Evolutionary conservation across 2,797 vertebrate species (phyloP).

Genomic region (Pempheris klunzingeri): DNA sequence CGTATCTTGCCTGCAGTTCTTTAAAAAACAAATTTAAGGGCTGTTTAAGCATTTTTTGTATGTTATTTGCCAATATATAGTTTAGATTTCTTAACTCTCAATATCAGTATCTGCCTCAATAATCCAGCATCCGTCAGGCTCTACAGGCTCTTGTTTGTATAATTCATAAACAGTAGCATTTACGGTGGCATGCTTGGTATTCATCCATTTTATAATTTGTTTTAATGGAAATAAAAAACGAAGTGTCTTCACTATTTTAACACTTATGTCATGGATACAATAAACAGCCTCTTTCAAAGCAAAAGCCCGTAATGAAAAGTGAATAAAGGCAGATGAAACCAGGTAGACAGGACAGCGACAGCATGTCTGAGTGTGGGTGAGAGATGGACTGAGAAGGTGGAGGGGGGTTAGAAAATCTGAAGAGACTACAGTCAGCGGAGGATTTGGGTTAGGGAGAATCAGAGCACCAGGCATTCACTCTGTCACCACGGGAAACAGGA

Average conservation of each 20-base stretch:
- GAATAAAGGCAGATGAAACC: slow-evolving; percentile 31
- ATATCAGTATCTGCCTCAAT: background rate
- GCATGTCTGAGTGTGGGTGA: slow-evolving; percentile 29
- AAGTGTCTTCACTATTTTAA: background rate
- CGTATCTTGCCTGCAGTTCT: background rate
- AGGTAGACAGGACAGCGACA: slow-evolving; percentile 37
- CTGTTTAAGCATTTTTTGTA: background rate
- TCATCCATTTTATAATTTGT: background rate
- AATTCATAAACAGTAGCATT: slow-evolving; percentile 55
- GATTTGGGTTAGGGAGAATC: slow-evolving; percentile 87
- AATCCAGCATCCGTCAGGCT: slow-evolving; percentile 17
- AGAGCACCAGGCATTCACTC: slow-evolving; percentile 91
- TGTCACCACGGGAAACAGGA: slow-evolving; percentile 93
- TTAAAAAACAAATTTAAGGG: background rate
- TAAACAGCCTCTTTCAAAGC: slow-evolving; percentile 58
- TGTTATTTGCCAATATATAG: background rate
- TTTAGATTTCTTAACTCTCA: background rate
- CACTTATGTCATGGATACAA: background rate
- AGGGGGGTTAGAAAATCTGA: slow-evolving; percentile 75
- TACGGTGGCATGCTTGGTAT: slow-evolving; percentile 34
- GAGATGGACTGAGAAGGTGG: slow-evolving; percentile 32
- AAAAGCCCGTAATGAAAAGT: slow-evolving; percentile 50
- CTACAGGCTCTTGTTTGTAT: too few relatives aligned
- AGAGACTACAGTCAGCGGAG: slow-evolving; percentile 86
- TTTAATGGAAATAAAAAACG: background rate